phyloP scores from a whole-genome alignment of 64 coral and sea anemone species.

The Porites australiensis region DNA sequence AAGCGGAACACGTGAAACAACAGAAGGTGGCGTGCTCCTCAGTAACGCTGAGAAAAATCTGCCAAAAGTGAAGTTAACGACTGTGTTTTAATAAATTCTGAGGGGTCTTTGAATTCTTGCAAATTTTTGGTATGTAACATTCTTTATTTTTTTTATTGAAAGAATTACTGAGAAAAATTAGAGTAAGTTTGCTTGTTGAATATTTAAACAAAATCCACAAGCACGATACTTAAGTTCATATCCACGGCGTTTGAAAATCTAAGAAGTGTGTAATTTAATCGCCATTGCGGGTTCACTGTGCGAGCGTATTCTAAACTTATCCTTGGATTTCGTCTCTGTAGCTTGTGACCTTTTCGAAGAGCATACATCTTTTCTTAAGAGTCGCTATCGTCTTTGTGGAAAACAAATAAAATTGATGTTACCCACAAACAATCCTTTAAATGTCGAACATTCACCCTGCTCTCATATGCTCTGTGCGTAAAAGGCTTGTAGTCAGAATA shows the following conservation, averaged over 20 bases:
- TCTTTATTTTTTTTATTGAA: not conserved
- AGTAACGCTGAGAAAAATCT: not conserved
- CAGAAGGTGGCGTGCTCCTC: not conserved
- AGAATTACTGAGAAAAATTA: too few relatives aligned
- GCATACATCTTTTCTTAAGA: not conserved
- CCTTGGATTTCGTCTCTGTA: not conserved
- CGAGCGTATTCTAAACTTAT: not conserved
- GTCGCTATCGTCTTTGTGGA: not conserved
- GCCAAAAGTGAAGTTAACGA: not conserved
- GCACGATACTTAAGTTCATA: constrained; percentile 1
- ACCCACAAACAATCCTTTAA: not conserved
- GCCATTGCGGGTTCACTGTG: not conserved
- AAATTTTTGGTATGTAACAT: too few relatives aligned
- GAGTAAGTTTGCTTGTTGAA: too few relatives aligned
- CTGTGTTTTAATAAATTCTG: not conserved
- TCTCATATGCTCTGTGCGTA: not conserved
- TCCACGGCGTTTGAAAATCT: too few relatives aligned
- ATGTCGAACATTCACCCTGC: not conserved
- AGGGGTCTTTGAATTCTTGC: too few relatives aligned
- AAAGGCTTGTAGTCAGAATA: not conserved
- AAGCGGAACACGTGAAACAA: not conserved
- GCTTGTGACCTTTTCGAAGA: not conserved
- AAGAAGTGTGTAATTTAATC: too few relatives aligned
- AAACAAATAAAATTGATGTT: not conserved
- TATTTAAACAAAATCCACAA: too few relatives aligned